Conservation (phyloP, 2,113 vertebrate genomes). For the Vombatus ursinus region DNA sequence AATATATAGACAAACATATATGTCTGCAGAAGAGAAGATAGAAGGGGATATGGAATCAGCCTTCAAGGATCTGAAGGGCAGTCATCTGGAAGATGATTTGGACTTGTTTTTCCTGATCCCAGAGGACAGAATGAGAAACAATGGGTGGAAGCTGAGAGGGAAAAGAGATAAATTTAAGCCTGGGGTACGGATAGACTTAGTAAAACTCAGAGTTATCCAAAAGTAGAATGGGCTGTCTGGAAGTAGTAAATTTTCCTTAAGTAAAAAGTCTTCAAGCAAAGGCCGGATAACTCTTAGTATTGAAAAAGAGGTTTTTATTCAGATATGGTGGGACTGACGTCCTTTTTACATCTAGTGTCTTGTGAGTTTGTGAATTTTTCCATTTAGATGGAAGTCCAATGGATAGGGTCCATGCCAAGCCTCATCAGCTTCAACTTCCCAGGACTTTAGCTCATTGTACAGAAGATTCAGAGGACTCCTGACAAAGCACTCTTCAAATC, state of each 20-base stretch:
- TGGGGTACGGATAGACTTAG: not conserved
- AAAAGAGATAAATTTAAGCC: not conserved
- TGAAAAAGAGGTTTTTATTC: not conserved
- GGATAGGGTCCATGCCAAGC: not conserved
- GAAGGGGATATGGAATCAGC: not conserved
- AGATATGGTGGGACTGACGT: not conserved
- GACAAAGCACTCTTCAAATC: not conserved
- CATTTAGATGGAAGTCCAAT: not conserved
- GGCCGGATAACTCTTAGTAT: not conserved
- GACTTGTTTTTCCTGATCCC: not conserved
- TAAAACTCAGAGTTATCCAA: not conserved
- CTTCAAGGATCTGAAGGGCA: not conserved
- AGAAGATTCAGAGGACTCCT: not conserved
- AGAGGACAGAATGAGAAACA: not conserved
- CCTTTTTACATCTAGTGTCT: not conserved
- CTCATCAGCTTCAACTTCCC: not conserved
- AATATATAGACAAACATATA: no score
- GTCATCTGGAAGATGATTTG: not conserved
- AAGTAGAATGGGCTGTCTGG: not conserved
- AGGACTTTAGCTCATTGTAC: not conserved
- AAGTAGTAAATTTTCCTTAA: not conserved
- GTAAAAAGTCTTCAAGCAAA: not conserved
- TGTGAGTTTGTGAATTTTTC: not conserved
- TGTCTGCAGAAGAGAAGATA: no score
- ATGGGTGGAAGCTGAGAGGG: not conserved